These are phyloP conservation scores for Phania funesta DNA, from an alignment of 2,888 invertebrate species.

Conservation along the genomic window DNA sequence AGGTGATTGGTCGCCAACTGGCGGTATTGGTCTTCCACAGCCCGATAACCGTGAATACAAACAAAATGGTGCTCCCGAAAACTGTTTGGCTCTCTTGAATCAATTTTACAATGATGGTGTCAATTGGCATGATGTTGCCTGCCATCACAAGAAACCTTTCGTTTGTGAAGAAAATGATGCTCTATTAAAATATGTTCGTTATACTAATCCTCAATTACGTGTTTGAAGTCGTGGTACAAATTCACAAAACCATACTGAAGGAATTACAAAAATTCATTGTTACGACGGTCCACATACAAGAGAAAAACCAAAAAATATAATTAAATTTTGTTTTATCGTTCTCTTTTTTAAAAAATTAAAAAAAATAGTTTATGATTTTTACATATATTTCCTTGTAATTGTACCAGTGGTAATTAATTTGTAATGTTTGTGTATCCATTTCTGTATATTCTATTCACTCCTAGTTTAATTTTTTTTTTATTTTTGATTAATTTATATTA, in stretches of 20 bases:
- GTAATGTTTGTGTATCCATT: conserved; percentile 19
- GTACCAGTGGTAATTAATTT: conserved; percentile 24
- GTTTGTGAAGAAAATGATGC: conserved; percentile 94
- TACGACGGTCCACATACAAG: neutral
- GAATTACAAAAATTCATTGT: conserved; percentile 11
- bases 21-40: conserved; percentile 92
- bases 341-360: conserved; percentile 4
- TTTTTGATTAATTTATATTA: conserved; percentile 78
- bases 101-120: conserved; percentile 95
- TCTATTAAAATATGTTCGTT: conserved; percentile 91
- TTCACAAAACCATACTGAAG: neutral
- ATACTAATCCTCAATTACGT: conserved; percentile 89
- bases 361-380: conserved; percentile 7
- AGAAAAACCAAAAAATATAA: conserved; percentile 77
- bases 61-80: conserved; percentile 91
- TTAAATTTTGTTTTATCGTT: conserved; percentile 51
- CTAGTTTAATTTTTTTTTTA: conserved; percentile 71
- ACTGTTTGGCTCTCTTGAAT: conserved; percentile 91
- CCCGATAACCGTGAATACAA: conserved; percentile 93
- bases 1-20: conserved; percentile 93
- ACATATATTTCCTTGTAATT: neutral
- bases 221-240: conserved; percentile 81
- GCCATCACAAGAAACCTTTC: conserved; percentile 93
- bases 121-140: conserved; percentile 95
- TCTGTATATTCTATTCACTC: conserved; percentile 36